phyloP scores from a whole-genome alignment of 1,140 invertebrate species.

The Dendrolimus punctatus region DNA sequence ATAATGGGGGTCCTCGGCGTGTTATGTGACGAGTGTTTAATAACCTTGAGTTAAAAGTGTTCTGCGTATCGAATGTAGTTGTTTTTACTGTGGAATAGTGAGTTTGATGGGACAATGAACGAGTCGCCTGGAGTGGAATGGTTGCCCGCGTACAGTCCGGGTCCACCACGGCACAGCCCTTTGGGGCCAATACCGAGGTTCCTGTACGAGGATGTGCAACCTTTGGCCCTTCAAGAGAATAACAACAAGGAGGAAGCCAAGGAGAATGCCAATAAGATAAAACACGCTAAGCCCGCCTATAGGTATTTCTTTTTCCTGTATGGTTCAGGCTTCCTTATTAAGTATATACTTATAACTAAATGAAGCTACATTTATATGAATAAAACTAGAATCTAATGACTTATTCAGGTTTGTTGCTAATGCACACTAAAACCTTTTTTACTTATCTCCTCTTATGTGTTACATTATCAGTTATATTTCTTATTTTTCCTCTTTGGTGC shows the following conservation, averaged over 20 bases:
- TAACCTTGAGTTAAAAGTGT: constrained; percentile 31
- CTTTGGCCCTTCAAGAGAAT: constrained; percentile 53
- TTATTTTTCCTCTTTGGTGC: too few species aligned
- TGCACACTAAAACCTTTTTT: too few species aligned
- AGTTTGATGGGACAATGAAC: constrained; percentile 59
- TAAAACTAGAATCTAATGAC: too few species aligned
- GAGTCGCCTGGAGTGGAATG: constrained; percentile 66
- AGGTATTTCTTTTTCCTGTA: constrained; percentile 38
- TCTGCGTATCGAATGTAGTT: constrained; percentile 7
- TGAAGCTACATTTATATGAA: too few species aligned
- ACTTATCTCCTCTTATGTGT: too few species aligned
- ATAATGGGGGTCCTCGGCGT: constrained; percentile 61
- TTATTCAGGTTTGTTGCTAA: too few species aligned
- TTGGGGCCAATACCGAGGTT: constrained; percentile 60
- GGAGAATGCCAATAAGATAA: constrained; percentile 61
- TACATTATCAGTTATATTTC: too few species aligned
- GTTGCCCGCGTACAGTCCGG: constrained; percentile 64
- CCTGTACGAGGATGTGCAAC: constrained; percentile 62
- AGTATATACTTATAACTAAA: too few species aligned
- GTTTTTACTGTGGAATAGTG: background rate
- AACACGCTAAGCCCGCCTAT: constrained; percentile 64
- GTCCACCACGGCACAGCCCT: constrained; percentile 62
- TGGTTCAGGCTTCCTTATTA: too few species aligned
- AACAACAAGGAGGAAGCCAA: constrained; percentile 64
- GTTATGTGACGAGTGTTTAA: constrained; percentile 56